Base-by-base conservation (phyloP, 1,140 invertebrate species). In the Polypedilum pembai region DNA sequence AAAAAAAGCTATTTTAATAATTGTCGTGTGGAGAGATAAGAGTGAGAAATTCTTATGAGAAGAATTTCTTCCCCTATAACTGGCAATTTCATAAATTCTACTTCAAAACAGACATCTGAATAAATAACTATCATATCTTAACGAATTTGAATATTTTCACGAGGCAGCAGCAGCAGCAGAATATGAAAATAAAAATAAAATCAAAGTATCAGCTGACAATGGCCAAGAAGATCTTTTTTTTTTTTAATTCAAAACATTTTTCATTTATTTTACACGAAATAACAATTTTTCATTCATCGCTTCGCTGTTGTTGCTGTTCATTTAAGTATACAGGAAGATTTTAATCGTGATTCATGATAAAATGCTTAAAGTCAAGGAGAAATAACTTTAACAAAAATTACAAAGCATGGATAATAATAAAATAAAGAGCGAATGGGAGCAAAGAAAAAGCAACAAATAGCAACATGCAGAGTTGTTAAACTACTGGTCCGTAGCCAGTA, bases 231-330 rank as follows among this genome's bases (percentile, higher is more conserved):
- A 56, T 4, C 15, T 56, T n/a, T n/a, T 56, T 56, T n/a, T n/a
- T 56, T n/a, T 56, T 56, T 56, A 56, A 56, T 56, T 56, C n/a
- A 15, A 56, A n/a, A 8, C 12, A 56, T 56, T 56, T 56, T 56
- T 56, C 45, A 56, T 56, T 45, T 45, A 56, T 56, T 56, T 56
- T 56, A 56, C 45, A 56, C n/a, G 45, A 56, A 15, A 56, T 56
- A n/a, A 56, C n/a, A 56, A 56, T 56, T 56, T 56, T 56, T 56
- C 45, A 56, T 56, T 56, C 45, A 56, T 56, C 2, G 24, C 24
- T 56, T 56, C 45, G 45, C 45, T n/a, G 24, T 33, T 56, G n/a
- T 56, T 56, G 12, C 45, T 15, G 12, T 56, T 56, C 45, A n/a
- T 56, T 56, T 56, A 3, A 56, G 45, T 15, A 12, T 56, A 56